Evolutionary conservation across 2,888 invertebrate genomes (phyloP).

Genomic region (Mimachlamys varia): DNA sequence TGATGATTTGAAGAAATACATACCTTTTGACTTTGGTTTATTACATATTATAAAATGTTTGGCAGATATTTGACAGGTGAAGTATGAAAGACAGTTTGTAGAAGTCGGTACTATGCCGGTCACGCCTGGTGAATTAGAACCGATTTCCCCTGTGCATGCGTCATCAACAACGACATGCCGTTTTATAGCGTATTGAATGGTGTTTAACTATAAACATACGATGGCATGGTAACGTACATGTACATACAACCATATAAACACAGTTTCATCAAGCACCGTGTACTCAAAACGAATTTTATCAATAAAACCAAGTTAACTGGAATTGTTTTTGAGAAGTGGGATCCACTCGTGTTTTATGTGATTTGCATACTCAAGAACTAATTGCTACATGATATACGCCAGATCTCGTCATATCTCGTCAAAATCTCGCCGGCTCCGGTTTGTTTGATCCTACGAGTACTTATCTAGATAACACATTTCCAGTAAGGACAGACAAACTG

Average conservation of each 20-base stretch:
- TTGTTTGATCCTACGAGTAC: neutral
- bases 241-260: neutral
- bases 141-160: neutral
- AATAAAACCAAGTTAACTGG: conserved; percentile 18
- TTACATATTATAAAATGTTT: no score
- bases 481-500: neutral
- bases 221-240: neutral
- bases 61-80: no score
- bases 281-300: neutral
- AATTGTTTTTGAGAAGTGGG: neutral
- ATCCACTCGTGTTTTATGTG: neutral
- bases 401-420: conserved; percentile 35
- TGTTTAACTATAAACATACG: neutral
- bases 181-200: conserved; percentile 6
- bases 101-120: no score
- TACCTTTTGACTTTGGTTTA: no score
- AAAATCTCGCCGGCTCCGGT: neutral
- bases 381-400: conserved; percentile 21
- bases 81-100: no score
- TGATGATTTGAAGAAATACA: no score
- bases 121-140: no score
- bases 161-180: neutral
- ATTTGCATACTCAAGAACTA: neutral
- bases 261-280: neutral
- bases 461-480: neutral